Conservation (phyloP, 1,140 invertebrate genomes). For the Hestina assimilis region DNA sequence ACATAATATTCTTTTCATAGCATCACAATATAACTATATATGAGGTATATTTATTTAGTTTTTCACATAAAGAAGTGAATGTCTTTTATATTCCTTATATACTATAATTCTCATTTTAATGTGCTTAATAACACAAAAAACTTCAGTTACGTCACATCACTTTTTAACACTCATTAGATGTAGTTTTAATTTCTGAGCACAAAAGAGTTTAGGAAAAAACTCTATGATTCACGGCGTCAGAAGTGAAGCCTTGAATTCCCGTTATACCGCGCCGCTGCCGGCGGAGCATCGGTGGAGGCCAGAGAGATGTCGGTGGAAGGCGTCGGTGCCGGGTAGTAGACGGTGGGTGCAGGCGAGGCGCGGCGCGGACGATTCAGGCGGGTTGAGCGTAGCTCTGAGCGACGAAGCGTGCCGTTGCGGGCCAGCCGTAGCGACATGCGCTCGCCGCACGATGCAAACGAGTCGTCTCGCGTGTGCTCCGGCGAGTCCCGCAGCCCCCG, state of each 20-base stretch:
- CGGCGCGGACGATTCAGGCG: slow-evolving; percentile 32
- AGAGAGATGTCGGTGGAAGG: slow-evolving; percentile 42
- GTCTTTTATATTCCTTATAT: slow-evolving; percentile 12
- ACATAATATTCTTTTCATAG: neutral
- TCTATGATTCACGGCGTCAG: slow-evolving; percentile 29
- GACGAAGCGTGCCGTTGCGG: slow-evolving; percentile 72
- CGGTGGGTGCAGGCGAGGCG: slow-evolving; percentile 48
- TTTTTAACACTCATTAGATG: slow-evolving; percentile 6
- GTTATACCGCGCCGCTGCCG: slow-evolving; percentile 39
- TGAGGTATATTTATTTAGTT: slow-evolving; percentile 5
- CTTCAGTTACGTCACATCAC: neutral
- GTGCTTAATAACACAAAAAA: too few species aligned
- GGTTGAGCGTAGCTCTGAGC: slow-evolving; percentile 35
- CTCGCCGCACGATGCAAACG: slow-evolving; percentile 86
- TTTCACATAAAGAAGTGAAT: neutral
- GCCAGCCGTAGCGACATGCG: slow-evolving; percentile 83
- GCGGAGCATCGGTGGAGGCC: slow-evolving; percentile 34
- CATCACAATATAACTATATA: neutral
- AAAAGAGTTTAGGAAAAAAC: slow-evolving; percentile 3
- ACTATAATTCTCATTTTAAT: neutral
- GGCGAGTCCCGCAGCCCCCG: slow-evolving; percentile 82
- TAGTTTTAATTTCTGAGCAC: neutral
- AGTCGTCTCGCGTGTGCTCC: slow-evolving; percentile 86
- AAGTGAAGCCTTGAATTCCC: slow-evolving; percentile 43
- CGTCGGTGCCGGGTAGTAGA: slow-evolving; percentile 60